Base-by-base conservation (phyloP, 1,140 invertebrate genomes). In the Batillaria attramentaria region DNA sequence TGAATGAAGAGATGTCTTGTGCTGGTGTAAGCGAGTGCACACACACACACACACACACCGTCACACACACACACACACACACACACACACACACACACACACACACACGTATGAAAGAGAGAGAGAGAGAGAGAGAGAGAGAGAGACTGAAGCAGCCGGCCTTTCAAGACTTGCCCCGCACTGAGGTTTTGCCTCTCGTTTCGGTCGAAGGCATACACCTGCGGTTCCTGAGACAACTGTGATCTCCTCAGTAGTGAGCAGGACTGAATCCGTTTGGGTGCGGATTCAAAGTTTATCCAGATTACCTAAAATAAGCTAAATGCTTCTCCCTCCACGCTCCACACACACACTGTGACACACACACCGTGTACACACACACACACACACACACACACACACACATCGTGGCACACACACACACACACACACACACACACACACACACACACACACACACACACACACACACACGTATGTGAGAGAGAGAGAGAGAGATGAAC, bases 361-460 rank as follows among this genome's bases (percentile, higher is more conserved):
- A 5, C 42, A 69, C n/a, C 24, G 31, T 13, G 13, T 3, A 13
- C 18, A 28, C 5, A 66, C 5, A 20, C 2, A 8, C 4, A 66
- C 13, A 8, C 31, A 35, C 4, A 13, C 33, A 31, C 33, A 35
- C n/a, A 66, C 6, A 13, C 24, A 31, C 33, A 66, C 6, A 6
- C 13, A 35, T 35, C 24, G 28, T 8, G 13, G 62, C 6, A 33
- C 62, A 66, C 10, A 16, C 57, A 28, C 62, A 66, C 62, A 66
- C 62, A 66, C 66, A 69, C 66, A 69, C 66, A 41, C 66, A 41
- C 24, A 41, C 66, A 41, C 66, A 41, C 66, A 69, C 37, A 69
- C 66, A n/a, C 66, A 42, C 28, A 20, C 62, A 20, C n/a, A 65
- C 62, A 33, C 31, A 33, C 62, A 65, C 62, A 33, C 62, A 33